These are phyloP conservation scores for Montifringilla adamsi DNA, from an alignment of 2,113 vertebrate genomes.

Conservation along the genomic window DNA sequence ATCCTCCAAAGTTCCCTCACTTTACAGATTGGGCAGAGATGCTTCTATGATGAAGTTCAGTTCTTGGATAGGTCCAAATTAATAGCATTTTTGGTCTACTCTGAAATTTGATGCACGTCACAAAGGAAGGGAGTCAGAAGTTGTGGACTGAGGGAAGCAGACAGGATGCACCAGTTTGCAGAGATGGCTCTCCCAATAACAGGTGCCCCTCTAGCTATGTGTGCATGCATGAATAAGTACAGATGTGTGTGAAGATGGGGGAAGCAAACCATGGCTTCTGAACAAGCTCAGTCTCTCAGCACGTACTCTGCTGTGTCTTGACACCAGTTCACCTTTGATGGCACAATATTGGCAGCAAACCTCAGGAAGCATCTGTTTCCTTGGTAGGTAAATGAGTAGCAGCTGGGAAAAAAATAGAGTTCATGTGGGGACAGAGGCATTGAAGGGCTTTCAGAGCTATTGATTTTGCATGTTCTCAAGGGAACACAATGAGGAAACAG, in stretches of 20 bases:
- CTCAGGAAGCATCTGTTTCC: conserved; percentile 28
- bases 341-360: not conserved
- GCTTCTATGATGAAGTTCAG: not conserved
- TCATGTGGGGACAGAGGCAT: not conserved
- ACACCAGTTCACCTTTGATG: conserved; percentile 1
- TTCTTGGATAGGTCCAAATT: not conserved
- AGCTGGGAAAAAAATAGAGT: conserved; percentile 25
- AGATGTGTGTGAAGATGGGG: not conserved
- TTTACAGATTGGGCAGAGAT: not conserved
- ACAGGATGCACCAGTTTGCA: not conserved
- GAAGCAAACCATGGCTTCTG: not conserved
- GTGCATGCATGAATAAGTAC: not conserved
- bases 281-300: not conserved
- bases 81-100: not conserved
- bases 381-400: conserved; percentile 36
- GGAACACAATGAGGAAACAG: not conserved
- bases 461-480: conserved; percentile 1
- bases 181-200: not conserved
- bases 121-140: not conserved
- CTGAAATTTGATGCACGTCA: not conserved
- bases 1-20: not conserved
- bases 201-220: not conserved
- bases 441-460: conserved; percentile 35
- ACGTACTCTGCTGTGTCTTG: not conserved
- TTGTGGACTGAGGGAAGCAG: not conserved